Evolutionary conservation across 2,113 vertebrate genomes (phyloP), one percentile per base, ranked within the genome.

Genomic region (Ochotona curzoniae): DNA sequence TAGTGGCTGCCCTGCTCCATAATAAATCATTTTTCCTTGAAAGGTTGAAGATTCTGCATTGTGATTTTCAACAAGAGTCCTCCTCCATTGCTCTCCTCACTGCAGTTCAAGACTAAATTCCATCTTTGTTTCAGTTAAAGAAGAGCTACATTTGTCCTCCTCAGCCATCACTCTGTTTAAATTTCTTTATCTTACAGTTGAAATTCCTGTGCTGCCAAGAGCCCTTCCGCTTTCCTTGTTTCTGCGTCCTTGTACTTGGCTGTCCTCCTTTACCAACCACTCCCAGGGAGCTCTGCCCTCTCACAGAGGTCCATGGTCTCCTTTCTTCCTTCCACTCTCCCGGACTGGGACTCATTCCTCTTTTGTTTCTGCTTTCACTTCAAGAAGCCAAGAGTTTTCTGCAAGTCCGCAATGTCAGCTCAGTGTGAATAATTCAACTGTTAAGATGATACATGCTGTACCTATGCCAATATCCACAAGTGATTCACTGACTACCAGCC

Each of bases 341-440:
- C 20, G 73, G 79, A n/a, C 10, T 7, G 32, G 1, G 5, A 23
- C 23, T 64, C 85, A 8, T 67, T 3, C 61, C 8, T 69, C 54
- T 73, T 44, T 51, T 85, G 28, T 38, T 89, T 87, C 49, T 69
- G 49, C 60, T 60, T 83, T 76, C 20, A 71, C n/a, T 87, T 94
- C 44, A 28, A 89, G 83, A 64, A 96, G 75, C 23, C 21, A 44
- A n/a, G 57, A 57, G 9, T 89, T 94, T 67, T 83, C 30, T 18
- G 35, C 2, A 83, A 71, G 57, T 35, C 78, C 25, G 44, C 38
- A 38, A 0, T 49, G 32, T 73, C 7, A 84, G 3, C 44, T 28
- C 38, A 51, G 6, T 18, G 51, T 14, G 91, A 95, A 91, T 28
- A 90, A 76, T 66, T 90, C 54, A 89, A 83, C 35, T 83, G 11